Evolutionary conservation across 2,797 vertebrate genomes (phyloP), one percentile per base, ranked within the genome.

Genomic region (Pseudocheirus occidentalis): DNA sequence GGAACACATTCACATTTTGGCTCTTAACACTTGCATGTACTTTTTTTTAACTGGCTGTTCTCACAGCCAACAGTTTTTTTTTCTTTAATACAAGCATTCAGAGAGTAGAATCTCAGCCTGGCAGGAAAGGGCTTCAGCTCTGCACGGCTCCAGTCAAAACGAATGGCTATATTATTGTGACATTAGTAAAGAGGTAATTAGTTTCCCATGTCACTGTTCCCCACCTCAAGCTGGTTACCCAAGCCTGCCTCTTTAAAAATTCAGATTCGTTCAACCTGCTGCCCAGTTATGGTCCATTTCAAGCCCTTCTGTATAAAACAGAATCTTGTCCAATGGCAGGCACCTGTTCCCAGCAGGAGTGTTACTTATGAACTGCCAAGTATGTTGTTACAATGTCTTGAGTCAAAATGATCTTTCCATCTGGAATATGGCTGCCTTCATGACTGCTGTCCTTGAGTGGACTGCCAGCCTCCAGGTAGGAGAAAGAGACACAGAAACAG

Each of bases 271-370:
- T 96, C 96, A 96, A 98, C 98, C 97, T 96, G 96, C 97, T 98
- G 97, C 98, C 73, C 94, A 97, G 97, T 98, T 97, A 97, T 50
- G 98, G 97, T 94, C 94, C 95, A 89, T 98, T 98, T 98, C 98
- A 97, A 98, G 97, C 91, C 96, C 97, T 97, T 97, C 92, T 52
- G 96, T 98, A 98, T 97, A 98, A 98, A 99, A 98, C 97, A 96
- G 97, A 97, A 95, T 98, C 98, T 98, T 97, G 96, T 99, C 98
- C 98, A 97, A 98, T 95, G 91, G 96, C 97, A 98, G 98, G 98
- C 98, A 99, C 98, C 98, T 98, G 98, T 98, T 98, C 98, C 97
- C 98, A 98, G 98, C 98, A 98, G 98, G 98, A 97, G 55, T 93
- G 90, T 93, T 96, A 91, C 98, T 98, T 97, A 97, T 97, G 95